Percentiles rank a stretch among this genome's conserved stretches.
Conservation (phyloP, 1,140 invertebrate species). For the Phenacoccus solenopsis region DNA sequence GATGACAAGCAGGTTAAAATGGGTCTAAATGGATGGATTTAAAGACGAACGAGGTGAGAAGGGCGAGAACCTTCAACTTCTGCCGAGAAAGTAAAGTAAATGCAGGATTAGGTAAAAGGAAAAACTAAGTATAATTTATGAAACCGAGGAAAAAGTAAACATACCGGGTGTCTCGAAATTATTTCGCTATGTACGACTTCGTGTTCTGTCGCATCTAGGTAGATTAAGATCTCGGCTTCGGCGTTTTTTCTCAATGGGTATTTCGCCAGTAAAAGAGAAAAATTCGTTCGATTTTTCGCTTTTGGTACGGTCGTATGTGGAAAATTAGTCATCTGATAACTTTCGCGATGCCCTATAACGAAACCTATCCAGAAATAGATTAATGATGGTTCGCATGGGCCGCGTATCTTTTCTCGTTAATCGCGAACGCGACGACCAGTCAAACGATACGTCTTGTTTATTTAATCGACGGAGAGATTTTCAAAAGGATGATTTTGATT, state of each 20-base stretch:
- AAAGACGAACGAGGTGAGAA: background rate
- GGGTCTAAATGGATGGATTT: background rate
- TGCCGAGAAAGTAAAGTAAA: background rate
- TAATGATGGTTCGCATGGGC: too few relatives aligned
- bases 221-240: background rate
- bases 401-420: too few relatives aligned
- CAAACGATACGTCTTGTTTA: too few relatives aligned
- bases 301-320: background rate
- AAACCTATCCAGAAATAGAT: too few relatives aligned
- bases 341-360: background rate
- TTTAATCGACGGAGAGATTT: too few relatives aligned
- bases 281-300: background rate
- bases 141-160: background rate
- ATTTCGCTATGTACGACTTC: background rate
- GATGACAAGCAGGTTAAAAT: background rate
- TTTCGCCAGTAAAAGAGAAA: background rate
- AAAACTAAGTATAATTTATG: background rate
- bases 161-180: background rate
- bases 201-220: background rate
- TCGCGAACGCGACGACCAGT: too few relatives aligned
- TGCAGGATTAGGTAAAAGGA: background rate
- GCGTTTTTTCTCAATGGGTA: too few relatives aligned
- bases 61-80: background rate
- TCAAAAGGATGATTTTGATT: too few relatives aligned
- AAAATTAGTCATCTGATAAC: background rate